Base-by-base conservation (phyloP, 92 coral and sea anemone species). In the Porites divaricata region DNA sequence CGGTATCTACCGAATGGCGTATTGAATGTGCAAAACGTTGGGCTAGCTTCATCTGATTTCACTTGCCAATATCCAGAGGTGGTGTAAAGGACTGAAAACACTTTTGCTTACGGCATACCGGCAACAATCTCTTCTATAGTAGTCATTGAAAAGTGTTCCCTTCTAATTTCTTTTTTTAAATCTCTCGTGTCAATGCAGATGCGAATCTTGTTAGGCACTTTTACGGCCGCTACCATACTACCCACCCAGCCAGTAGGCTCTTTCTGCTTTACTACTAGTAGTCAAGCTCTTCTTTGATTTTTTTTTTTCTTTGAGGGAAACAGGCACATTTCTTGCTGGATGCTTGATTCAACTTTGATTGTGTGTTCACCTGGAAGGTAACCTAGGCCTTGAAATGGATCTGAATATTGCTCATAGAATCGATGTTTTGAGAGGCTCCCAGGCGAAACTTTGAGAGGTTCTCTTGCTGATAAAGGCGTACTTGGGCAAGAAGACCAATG, bases 61-160 rank as follows among this genome's bases (percentile, higher is more conserved):
- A 78, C 75, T 48, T 85, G 90, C 93, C 88, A 89, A 65, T 70
- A 89, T 58, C 93, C 93, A 3, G 87, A 86, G n/a, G 81, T 86
- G 51, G 93, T 87, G 81, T 90, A 85, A 5, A 81, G 73, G 4
- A 86, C 89, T 0, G 90, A 85, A 67, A 90, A 86, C 25, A 85
- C 90, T 24, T 86, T 77, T 45, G 77, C 91, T 8, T 70, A 77
- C 1, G 85, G 93, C 79, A 87, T 86, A 58, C 67, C 81, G 6
- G 86, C 79, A 19, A 87, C 86, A 24, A 81, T 59, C 64, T 82
- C 89, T 79, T 91, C 92, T 53, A 88, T 78, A 24, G 94, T 88
- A 45, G 77, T 83, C 92, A 91, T 83, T 49, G 94, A 92, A 63
- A 25, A 88, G 50, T 88, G 89, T 71, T 91, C 94, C 49, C 89